Base-by-base conservation (phyloP, 2,113 vertebrate genomes). In the Ramphastos sulfuratus region DNA sequence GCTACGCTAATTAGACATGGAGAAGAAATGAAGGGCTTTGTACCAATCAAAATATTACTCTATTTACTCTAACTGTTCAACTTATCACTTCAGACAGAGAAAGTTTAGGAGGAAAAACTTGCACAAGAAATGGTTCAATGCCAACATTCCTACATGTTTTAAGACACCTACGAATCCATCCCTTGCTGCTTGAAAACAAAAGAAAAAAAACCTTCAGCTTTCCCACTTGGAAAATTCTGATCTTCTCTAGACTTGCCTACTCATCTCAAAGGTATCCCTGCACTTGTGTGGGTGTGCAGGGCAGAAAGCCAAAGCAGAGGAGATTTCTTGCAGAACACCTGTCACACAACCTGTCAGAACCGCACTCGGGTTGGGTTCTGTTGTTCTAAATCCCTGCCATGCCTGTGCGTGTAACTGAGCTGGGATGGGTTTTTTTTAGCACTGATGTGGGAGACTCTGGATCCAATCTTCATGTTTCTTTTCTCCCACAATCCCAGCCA, bases 21-120 rank as follows among this genome's bases (percentile, higher is more conserved):
- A 85, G 89, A 89, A 94, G 93, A 87, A 96, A 46, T 30, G 80
- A 78, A 84, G 75, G 67, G 59, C 86, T 94, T 78, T 30, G 56
- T 37, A 90, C 85, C 92, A 52, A 92, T 95, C 94, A 91, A 95
- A 94, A 91, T 89, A 96, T 90, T 94, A 75, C 86, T 83, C 21
- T 90, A 39, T 94, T 94, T 95, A 87, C 93, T 95, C 31, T 79
- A 85, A 82, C 85, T 92, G 85, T 91, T 87, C 84, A 78, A 14
- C 70, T 91, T 9, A 69, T 8, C 91, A 42, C 78, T 93, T 69
- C 93, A 87, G 48, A 69, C 78, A 75, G 1, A 67, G 27, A 87
- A 93, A 93, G 89, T 92, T 96, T 82, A 56, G 71, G 63, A 84
- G 89, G 89, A 91, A 82, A 48, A 84, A 93, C 81, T 87, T 1